phyloP scores from a whole-genome alignment of 2,888 invertebrate genomes.

The Tachina fera region DNA sequence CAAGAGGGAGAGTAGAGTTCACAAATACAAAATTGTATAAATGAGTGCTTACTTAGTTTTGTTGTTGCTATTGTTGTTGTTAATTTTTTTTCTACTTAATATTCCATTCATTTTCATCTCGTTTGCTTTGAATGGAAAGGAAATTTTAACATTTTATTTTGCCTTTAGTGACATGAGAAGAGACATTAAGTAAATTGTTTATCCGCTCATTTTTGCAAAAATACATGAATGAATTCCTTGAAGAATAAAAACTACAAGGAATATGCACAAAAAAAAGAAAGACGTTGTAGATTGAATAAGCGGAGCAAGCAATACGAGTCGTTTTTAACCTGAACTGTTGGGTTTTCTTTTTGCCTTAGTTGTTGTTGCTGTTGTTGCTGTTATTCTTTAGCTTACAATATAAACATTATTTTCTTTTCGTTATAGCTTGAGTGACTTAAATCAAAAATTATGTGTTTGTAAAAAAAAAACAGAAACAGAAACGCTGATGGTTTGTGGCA shows the following conservation, averaged over 20 bases:
- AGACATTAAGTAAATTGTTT: conserved; percentile 72
- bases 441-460: conserved; percentile 28
- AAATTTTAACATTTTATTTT: conserved; percentile 62
- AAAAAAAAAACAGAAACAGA: background rate
- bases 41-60: conserved; percentile 66
- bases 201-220: conserved; percentile 63
- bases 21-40: conserved; percentile 62
- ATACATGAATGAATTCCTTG: conserved; percentile 36
- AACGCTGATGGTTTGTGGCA: conserved; percentile 15
- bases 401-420: conserved; percentile 47
- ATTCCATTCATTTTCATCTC: conserved; percentile 51
- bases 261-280: background rate
- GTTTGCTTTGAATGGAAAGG: conserved; percentile 66
- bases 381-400: conserved; percentile 29
- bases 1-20: conserved; percentile 13
- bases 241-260: conserved; percentile 24
- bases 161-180: conserved; percentile 70
- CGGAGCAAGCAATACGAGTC: conserved; percentile 26
- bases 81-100: conserved; percentile 8
- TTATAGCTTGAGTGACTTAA: conserved; percentile 47
- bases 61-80: conserved; percentile 36
- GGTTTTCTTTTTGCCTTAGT: background rate
- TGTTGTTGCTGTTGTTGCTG: background rate
- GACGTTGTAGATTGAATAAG: conserved; percentile 19
- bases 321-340: conserved; percentile 42